phyloP scores from a whole-genome alignment of 2,113 vertebrate genomes.

The Lampris megalopsis region DNA sequence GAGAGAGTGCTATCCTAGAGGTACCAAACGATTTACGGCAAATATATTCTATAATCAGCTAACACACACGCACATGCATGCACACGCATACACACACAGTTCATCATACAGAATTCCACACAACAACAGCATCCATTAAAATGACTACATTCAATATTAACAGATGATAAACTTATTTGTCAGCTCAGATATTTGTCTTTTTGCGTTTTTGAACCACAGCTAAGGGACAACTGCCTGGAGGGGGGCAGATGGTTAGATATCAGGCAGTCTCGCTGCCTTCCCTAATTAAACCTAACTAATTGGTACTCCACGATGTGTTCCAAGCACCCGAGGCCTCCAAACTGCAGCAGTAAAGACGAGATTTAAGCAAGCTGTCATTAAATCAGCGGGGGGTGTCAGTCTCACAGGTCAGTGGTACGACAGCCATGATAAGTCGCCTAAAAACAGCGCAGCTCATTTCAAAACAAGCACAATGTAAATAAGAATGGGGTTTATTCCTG shows the following conservation, averaged over 20 bases:
- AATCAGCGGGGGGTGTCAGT: background rate
- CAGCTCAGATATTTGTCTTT: constrained; percentile 44
- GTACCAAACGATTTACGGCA: too few species aligned
- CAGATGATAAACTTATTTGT: constrained; percentile 15
- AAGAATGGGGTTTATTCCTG: background rate
- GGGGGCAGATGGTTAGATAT: constrained; percentile 69
- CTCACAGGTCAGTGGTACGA: constrained; percentile 32
- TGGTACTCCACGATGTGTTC: constrained; percentile 64
- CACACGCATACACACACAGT: too few species aligned
- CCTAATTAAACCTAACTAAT: constrained; percentile 77
- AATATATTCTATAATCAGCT: too few species aligned
- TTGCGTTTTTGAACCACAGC: constrained; percentile 30
- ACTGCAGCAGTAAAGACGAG: constrained; percentile 39
- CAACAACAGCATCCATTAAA: background rate
- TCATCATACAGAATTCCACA: too few species aligned
- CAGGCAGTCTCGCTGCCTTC: constrained; percentile 49
- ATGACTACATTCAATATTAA: constrained; percentile 4
- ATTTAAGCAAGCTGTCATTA: constrained; percentile 48
- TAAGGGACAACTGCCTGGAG: constrained; percentile 35
- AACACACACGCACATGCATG: too few species aligned
- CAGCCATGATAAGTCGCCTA: constrained; percentile 3
- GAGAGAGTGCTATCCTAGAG: too few species aligned
- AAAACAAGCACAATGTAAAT: background rate
- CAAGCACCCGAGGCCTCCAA: constrained; percentile 48
- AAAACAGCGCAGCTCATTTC: constrained; percentile 16